These are phyloP conservation scores for Eupithecia tripunctaria DNA, from an alignment of 2,888 invertebrate genomes.

Conservation along the genomic window DNA sequence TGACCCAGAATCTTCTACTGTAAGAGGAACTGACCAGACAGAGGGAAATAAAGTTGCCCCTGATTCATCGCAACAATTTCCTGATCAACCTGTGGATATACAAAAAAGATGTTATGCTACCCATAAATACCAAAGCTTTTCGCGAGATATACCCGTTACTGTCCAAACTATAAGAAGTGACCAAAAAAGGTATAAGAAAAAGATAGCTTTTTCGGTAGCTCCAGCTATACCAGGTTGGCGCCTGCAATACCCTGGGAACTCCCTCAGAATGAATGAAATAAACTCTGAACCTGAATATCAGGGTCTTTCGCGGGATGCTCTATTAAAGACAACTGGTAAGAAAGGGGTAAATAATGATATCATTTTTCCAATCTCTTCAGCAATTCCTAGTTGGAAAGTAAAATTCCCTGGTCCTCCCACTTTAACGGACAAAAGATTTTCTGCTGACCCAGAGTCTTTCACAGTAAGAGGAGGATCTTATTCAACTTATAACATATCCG, in stretches of 20 bases:
- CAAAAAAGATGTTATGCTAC: not conserved
- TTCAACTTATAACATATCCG: not conserved
- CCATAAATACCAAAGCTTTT: not conserved
- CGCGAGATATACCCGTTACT: not conserved
- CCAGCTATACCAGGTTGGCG: not conserved
- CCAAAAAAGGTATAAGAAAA: not conserved
- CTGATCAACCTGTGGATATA: not conserved
- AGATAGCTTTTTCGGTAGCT: not conserved
- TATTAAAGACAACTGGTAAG: not conserved
- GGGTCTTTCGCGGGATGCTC: not conserved
- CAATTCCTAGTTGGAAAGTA: not conserved
- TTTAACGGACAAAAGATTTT: not conserved
- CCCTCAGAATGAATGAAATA: not conserved
- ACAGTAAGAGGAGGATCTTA: not conserved
- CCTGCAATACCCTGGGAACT: not conserved
- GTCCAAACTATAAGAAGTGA: not conserved
- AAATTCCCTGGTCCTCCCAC: not conserved
- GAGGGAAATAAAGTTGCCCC: not conserved
- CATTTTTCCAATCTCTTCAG: not conserved
- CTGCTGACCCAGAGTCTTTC: not conserved
- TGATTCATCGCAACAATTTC: not conserved
- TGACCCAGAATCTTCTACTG: not conserved
- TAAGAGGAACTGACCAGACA: not conserved
- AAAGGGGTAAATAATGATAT: not conserved
- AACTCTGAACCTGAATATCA: not conserved